Conservation (phyloP, 2,888 invertebrate genomes). For the Barypeithes pellucidus region DNA sequence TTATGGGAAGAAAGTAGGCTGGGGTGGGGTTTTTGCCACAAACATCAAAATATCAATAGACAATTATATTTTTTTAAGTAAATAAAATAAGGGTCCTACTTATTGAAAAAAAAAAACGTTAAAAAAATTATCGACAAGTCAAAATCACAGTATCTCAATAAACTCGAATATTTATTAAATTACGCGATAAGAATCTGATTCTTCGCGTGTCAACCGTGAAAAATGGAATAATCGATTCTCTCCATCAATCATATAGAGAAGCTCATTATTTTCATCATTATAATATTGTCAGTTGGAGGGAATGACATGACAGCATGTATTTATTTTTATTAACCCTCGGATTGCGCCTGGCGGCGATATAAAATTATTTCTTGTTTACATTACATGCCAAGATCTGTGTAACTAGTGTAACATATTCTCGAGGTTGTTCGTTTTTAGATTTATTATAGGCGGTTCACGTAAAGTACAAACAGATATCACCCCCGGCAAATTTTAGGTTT, state of each 20-base stretch:
- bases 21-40: too few species aligned
- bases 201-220: conserved; percentile 9
- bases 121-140: background rate
- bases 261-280: conserved; percentile 20
- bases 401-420: background rate
- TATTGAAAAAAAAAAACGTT: too few species aligned
- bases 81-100: too few species aligned
- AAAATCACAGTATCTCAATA: background rate
- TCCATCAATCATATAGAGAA: conserved; percentile 8
- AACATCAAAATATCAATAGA: background rate
- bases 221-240: conserved; percentile 4
- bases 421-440: background rate
- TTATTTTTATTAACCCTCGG: conserved; percentile 11
- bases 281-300: conserved; percentile 12
- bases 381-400: background rate
- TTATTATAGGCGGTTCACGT: too few species aligned
- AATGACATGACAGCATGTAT: conserved; percentile 14
- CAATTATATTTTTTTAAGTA: too few species aligned
- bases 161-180: conserved; percentile 5
- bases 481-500: too few species aligned
- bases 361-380: conserved; percentile 8
- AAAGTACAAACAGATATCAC: too few species aligned
- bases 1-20: background rate
- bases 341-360: conserved; percentile 3
- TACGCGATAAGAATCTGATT: background rate